These are phyloP conservation scores for Grus americana DNA, from an alignment of 2,113 vertebrate genomes.

Conservation along the genomic window DNA sequence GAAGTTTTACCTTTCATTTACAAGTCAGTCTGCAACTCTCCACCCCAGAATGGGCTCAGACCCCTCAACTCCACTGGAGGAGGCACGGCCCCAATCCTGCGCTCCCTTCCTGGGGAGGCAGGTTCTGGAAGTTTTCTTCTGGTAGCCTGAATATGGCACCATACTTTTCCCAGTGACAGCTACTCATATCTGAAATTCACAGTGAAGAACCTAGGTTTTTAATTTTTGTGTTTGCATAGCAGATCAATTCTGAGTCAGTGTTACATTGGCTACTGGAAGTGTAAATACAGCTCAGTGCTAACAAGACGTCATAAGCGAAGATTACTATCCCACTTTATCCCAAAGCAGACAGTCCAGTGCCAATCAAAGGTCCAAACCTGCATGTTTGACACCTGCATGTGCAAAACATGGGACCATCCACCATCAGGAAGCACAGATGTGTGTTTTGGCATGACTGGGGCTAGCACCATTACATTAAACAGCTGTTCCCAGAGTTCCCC, in stretches of 20 bases:
- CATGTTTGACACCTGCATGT: neutral
- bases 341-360: neutral
- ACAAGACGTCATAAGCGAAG: neutral
- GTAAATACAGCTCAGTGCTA: neutral
- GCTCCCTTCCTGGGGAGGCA: neutral
- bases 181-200: neutral
- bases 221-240: neutral
- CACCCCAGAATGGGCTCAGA: neutral
- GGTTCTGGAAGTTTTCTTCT: neutral
- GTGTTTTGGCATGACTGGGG: neutral
- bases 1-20: neutral
- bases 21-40: neutral
- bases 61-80: neutral
- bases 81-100: accelerated
- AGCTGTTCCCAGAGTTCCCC: neutral
- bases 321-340: neutral
- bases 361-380: neutral
- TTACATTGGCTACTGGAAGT: neutral
- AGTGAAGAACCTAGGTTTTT: neutral
- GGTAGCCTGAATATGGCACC: neutral
- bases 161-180: neutral
- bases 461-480: neutral
- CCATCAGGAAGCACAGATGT: neutral
- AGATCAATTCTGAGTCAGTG: neutral
- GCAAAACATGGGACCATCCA: neutral